Base-by-base conservation (phyloP, 1,140 invertebrate species). In the Anoplolepis gracilipes region DNA sequence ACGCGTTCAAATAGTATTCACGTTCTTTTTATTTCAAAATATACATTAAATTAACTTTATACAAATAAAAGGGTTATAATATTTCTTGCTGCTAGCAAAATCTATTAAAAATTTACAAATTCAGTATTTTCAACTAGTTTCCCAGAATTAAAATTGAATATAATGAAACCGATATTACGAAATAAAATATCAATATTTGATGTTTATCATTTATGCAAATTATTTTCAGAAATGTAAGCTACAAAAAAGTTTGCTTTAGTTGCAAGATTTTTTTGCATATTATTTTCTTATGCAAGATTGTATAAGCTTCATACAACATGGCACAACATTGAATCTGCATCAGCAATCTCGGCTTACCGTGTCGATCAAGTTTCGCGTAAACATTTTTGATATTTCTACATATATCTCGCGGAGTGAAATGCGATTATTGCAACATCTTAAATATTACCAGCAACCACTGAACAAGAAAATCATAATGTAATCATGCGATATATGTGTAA, bases 1-100 rank as follows among this genome's bases (percentile, higher is more conserved):
- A 69, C 49, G 13, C 53, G 28, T 64, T 59, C 22, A 59, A 72
- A 64, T 81, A 75, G 55, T 87, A 78, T 64, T 85, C 13, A 30
- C 57, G 13, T 46, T 49, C 65, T 49, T 70, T 61, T 86, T 88
- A 88, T 88, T 90, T 85, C 90, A 79, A 62, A 49, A n/a, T n/a
- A 46, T n/a, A 57, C 73, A 86, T 69, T 57, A 28, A 72, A 49
- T 73, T 64, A 39, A 30, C 10, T 10, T 28, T 11, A 59, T 36
- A 61, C 19, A 33, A 22, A 22, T 76, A 30, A 76, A 46, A 22
- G 28, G 6, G 7, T 55, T 1, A 25, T n/a, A n/a, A n/a, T 42
- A 22, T 46, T 25, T 2, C 25, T 57, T 22, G 25, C 72, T 64
- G 13, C 8, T 13, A 1, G 19, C 13, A 1, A 72, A 46, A 61